phyloP scores from a whole-genome alignment of 2,113 vertebrate species.

The Ceyx margarethae region DNA sequence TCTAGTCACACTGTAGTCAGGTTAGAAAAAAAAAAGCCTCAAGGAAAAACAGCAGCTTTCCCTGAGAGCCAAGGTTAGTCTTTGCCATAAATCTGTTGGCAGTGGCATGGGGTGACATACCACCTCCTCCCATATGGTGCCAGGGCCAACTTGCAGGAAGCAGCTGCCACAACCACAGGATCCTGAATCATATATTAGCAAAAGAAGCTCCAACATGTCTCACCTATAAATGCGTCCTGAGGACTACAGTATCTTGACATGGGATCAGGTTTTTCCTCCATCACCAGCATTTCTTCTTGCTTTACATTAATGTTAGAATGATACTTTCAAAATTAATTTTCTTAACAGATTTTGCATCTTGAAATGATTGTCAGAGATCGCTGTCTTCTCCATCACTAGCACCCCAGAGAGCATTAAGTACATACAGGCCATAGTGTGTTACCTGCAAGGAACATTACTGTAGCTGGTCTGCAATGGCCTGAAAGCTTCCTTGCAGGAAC shows the following conservation, averaged over 20 bases:
- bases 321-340: not conserved
- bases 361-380: not conserved
- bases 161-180: fast-evolving
- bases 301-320: not conserved
- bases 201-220: not conserved
- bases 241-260: not conserved
- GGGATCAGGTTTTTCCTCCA: not conserved
- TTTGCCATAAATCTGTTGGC: not conserved
- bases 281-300: not conserved
- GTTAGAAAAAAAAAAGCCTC: not conserved
- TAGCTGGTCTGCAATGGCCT: not conserved
- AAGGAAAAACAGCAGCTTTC: not conserved
- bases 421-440: fast-evolving
- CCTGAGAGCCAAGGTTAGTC: not conserved
- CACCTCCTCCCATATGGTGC: fast-evolving
- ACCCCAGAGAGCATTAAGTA: not conserved
- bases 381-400: not conserved
- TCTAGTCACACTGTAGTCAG: not conserved
- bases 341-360: not conserved
- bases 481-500: not conserved
- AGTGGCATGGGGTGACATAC: fast-evolving
- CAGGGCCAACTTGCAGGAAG: not conserved
- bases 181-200: not conserved
- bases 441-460: not conserved
- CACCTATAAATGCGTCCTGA: not conserved